Evolutionary conservation across 2,797 vertebrate species (phyloP).

Genomic region (Enteromius paludinosus): DNA sequence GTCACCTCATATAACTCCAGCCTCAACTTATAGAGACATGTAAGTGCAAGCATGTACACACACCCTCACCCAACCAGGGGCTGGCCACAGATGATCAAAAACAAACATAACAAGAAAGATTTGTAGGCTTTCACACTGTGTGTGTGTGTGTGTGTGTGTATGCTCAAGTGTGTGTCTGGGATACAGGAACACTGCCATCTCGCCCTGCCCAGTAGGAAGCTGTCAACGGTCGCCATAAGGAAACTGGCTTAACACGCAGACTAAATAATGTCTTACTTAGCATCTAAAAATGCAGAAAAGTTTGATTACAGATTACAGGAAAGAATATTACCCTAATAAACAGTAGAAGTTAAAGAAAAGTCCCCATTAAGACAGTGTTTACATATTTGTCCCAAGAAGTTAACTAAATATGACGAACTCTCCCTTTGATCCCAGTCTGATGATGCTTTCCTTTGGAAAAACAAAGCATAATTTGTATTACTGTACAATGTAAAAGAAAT

Average conservation of each 20-base stretch:
- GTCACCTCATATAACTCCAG: slow-evolving; percentile 25
- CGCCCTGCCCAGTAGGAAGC: not conserved
- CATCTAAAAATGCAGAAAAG: not conserved
- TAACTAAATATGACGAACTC: slow-evolving; percentile 8
- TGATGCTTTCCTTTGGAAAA: not conserved
- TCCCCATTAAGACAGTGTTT: not conserved
- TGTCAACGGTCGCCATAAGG: not conserved
- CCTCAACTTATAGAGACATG: slow-evolving; percentile 4
- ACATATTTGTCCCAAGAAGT: not conserved
- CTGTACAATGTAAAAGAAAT: not conserved
- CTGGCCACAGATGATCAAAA: slow-evolving; percentile 9
- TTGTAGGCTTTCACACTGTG: slow-evolving; percentile 4
- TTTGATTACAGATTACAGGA: not conserved
- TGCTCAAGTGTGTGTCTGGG: not conserved
- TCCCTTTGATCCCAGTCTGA: not conserved
- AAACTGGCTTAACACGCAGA: not conserved
- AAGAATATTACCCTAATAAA: slow-evolving; percentile 2
- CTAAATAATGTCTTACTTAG: slow-evolving; percentile 1
- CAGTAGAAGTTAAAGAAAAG: not conserved
- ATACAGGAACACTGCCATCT: not conserved
- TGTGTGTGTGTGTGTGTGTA: not conserved
- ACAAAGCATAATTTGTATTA: not conserved
- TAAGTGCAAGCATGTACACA: not conserved
- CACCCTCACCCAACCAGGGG: not conserved
- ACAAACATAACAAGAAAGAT: not conserved